Percentiles rank a stretch among this genome's conserved stretches.
Conservation (phyloP, 1,140 invertebrate species). For the Ruditapes philippinarum region DNA sequence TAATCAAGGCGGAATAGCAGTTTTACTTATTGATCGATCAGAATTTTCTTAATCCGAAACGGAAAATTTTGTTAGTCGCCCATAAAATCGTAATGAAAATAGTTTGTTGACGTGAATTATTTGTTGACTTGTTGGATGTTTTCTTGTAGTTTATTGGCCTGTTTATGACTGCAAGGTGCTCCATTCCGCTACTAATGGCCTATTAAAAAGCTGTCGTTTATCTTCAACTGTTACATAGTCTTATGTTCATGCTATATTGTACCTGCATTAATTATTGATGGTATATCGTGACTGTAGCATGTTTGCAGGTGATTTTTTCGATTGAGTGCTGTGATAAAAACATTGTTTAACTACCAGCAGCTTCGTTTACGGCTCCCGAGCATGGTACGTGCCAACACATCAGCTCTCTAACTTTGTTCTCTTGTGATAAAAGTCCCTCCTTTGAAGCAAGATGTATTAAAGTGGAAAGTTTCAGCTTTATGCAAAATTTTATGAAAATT, state of each 20-base stretch:
- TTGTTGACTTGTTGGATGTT: background rate
- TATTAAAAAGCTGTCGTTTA: background rate
- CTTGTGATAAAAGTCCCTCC: too few species aligned
- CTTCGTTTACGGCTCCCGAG: background rate
- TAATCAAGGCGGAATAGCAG: background rate
- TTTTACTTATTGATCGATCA: slow-evolving; percentile 18
- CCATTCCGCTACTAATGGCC: background rate
- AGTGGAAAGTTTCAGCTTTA: too few species aligned
- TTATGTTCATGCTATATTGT: slow-evolving; percentile 23
- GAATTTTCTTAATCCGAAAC: slow-evolving; percentile 15
- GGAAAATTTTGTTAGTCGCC: background rate
- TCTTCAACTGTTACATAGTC: background rate
- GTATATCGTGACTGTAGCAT: background rate
- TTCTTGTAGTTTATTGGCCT: background rate
- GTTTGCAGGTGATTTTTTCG: slow-evolving; percentile 18
- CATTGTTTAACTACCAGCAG: background rate
- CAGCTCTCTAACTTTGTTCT: too few species aligned
- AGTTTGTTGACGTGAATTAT: slow-evolving; percentile 15
- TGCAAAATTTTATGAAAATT: too few species aligned
- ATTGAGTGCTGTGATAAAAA: slow-evolving; percentile 15
- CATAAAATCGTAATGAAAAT: slow-evolving; percentile 31
- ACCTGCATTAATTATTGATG: slow-evolving; percentile 24
- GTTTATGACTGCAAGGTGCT: background rate
- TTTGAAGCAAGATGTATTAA: too few species aligned
- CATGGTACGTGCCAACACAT: background rate